A percentile compares a stretch with the other conserved stretches of the same genome.
Conservation (phyloP, 2,888 invertebrate species). For the Drosophila glabriapex region DNA sequence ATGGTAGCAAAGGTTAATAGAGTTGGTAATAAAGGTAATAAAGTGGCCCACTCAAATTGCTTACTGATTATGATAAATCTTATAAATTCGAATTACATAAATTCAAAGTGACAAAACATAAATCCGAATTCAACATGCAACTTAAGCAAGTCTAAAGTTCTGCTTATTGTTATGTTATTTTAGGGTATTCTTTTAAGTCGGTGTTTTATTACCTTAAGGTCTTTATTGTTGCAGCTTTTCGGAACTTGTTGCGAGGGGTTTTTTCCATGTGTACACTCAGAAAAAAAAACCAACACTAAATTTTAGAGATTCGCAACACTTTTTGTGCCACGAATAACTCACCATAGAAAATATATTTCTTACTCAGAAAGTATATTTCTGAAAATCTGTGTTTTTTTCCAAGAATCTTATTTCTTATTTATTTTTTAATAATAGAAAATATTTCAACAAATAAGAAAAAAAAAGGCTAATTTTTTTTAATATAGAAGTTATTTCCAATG, state of each 20-base stretch:
- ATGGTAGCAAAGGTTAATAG: conserved; percentile 24
- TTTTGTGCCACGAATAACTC: background rate
- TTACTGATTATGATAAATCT: background rate
- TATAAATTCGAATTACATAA: too few species aligned
- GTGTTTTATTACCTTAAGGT: conserved; percentile 13
- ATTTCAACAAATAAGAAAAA: background rate
- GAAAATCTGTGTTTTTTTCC: background rate
- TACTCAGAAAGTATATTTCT: background rate
- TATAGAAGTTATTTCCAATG: background rate
- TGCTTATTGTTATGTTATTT: background rate
- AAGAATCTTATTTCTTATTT: background rate
- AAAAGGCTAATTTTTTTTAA: too few species aligned
- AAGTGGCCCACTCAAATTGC: background rate
- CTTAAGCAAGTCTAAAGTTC: background rate
- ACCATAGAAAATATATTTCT: background rate
- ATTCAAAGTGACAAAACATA: background rate
- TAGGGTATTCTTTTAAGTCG: conserved; percentile 21
- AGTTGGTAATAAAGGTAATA: background rate
- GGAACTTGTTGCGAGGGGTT: conserved; percentile 54
- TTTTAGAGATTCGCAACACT: background rate
- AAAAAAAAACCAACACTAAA: background rate
- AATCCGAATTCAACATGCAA: background rate
- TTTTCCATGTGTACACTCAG: conserved; percentile 42
- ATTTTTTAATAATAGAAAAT: background rate
- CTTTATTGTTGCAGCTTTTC: conserved; percentile 37